Percentiles rank a stretch among this genome's conserved stretches.
phyloP scores from a whole-genome alignment of 2,797 vertebrate species.

The Acipenser oxyrinchus region DNA sequence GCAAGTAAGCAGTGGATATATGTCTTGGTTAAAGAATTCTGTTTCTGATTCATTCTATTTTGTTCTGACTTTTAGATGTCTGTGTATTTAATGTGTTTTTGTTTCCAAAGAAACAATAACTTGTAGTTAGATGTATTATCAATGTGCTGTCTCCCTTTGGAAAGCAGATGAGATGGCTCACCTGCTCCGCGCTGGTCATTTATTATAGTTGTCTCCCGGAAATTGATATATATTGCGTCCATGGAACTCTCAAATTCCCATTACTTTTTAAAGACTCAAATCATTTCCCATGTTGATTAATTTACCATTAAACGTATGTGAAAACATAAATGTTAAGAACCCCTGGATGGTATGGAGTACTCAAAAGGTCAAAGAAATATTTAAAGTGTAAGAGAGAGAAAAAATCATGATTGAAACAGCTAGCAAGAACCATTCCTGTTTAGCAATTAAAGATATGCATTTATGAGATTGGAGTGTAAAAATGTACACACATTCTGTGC shows the following conservation, averaged over 20 bases:
- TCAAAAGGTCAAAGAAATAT: too few species aligned
- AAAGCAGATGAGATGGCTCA: slow-evolving; percentile 5
- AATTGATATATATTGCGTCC: slow-evolving; percentile 19
- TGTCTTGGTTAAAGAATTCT: too few species aligned
- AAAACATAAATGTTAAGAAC: slow-evolving; percentile 41
- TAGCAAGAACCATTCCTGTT: too few species aligned
- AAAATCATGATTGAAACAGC: too few species aligned
- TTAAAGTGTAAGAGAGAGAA: too few species aligned
- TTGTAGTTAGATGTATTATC: slow-evolving; percentile 27
- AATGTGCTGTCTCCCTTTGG: slow-evolving; percentile 21
- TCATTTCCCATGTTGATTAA: slow-evolving; percentile 23
- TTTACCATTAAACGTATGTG: slow-evolving; percentile 30
- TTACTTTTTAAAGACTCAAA: slow-evolving; percentile 8
- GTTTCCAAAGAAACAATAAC: too few species aligned
- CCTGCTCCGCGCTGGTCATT: slow-evolving; percentile 11
- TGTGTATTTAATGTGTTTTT: slow-evolving; percentile 43
- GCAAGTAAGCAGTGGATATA: too few species aligned
- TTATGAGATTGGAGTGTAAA: too few species aligned
- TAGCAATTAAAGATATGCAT: too few species aligned
- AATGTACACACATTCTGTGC: too few species aligned
- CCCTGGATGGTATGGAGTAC: background rate
- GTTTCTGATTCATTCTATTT: too few species aligned
- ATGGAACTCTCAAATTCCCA: slow-evolving; percentile 19
- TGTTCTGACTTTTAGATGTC: slow-evolving; percentile 19
- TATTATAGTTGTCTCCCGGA: slow-evolving; percentile 20